Evolutionary conservation across 1,140 invertebrate species (phyloP), one percentile per base, ranked within the genome.

Genomic region (Cepaea nemoralis): DNA sequence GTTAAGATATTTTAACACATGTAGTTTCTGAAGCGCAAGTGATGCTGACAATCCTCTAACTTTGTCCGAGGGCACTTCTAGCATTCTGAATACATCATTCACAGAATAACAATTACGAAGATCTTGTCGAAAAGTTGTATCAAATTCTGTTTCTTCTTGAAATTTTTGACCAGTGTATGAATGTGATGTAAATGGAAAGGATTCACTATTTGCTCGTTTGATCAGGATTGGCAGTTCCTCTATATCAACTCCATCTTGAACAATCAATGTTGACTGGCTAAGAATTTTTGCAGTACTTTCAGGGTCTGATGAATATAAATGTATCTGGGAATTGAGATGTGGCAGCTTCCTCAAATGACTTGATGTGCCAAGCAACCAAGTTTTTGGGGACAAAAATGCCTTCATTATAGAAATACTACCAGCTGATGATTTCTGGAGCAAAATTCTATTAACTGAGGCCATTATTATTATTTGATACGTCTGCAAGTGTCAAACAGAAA

Each of bases 201-300:
- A 69, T 22, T 50, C 73, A 19, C 40, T 45, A 45, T 80, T 89
- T 40, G 94, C 89, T 87, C 92, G 94, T 84, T 93, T 92, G 19
- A 95, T 93, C 71, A 95, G 93, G 8, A 94, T 89, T 1, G 94
- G 95, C 59, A 95, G 89, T 89, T 96, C 95, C 83, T 94, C 93
- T 50, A 96, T 94, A 55, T 93, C 91, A 1, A 91, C 87, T 35
- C 94, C 94, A 89, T 95, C 94, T 91, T 96, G 94, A 39, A 94
- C 88, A 48, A 95, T 88, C 48, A 95, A 93, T 19, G 93, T 93
- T n/a, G 92, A 92, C 42, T 80, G n/a, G 39, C 2, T 80, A 14
- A 80, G 69, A 22, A 80, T 39, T 55, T 48, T 80, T 14, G 22
- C 12, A 8, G 10, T n/a, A 12, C 74, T 63, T 10, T 35, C 39